A percentile compares a stretch with the other conserved stretches of the same genome.
Evolutionary conservation across 2,113 vertebrate species (phyloP).

Genomic region (Macrotis lagotis): DNA sequence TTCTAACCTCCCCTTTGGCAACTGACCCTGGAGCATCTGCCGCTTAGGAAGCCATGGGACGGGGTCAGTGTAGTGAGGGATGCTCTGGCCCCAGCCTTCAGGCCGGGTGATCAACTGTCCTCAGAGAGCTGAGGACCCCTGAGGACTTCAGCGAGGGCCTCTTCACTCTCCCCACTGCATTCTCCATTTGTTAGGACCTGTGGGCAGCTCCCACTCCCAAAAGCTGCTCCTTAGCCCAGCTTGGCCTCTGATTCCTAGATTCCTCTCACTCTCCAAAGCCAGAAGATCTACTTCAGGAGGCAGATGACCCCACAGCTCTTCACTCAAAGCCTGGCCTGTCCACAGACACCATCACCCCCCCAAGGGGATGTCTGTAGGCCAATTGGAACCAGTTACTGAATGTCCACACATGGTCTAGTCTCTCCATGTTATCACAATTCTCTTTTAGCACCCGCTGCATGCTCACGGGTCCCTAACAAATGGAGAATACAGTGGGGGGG

Average conservation of each 20-base stretch:
- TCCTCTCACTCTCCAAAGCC: not conserved
- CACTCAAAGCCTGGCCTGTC: not conserved
- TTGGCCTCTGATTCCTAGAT: too few relatives aligned
- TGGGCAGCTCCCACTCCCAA: not conserved
- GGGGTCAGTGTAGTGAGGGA: not conserved
- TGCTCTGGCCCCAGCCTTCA: not conserved
- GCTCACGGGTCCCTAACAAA: too few relatives aligned
- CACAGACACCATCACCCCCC: accelerated
- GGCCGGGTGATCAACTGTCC: not conserved
- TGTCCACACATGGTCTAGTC: not conserved
- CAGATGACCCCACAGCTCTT: not conserved
- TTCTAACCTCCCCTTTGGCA: not conserved
- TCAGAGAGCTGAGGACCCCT: too few relatives aligned
- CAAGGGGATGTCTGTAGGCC: not conserved
- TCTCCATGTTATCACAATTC: not conserved
- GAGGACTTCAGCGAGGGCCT: too few relatives aligned
- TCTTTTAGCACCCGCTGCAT: too few relatives aligned
- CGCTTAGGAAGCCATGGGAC: not conserved
- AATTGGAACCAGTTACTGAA: not conserved
- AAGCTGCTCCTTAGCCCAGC: not conserved
- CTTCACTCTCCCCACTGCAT: too few relatives aligned
- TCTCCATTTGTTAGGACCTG: not conserved
- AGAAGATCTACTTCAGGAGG: not conserved
- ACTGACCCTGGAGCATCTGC: not conserved
- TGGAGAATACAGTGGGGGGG: too few relatives aligned